Percentiles rank a stretch among this genome's conserved stretches.
Evolutionary conservation across 2,888 invertebrate genomes (phyloP).

Genomic region (Cataglyphis cursor): DNA sequence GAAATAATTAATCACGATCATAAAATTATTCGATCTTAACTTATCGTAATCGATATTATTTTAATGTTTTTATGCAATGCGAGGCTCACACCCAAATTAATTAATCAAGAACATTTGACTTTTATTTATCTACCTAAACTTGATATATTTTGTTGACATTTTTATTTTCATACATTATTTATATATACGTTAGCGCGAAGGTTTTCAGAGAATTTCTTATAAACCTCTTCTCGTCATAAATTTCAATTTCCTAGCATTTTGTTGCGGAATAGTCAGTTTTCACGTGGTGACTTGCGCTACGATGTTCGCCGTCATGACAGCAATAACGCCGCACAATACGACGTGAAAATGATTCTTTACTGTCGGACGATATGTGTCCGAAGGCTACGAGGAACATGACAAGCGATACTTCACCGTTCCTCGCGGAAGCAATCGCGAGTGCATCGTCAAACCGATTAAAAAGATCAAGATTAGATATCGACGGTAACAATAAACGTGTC

Average conservation of each 20-base stretch:
- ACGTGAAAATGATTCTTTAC: constrained; percentile 56
- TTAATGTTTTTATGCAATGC: background rate
- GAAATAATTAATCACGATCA: background rate
- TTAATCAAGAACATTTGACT: background rate
- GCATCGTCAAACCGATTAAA: constrained; percentile 63
- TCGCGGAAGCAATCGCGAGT: constrained; percentile 64
- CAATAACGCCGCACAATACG: constrained; percentile 53
- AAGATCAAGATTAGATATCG: constrained; percentile 69
- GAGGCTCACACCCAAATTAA: background rate
- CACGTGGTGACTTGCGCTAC: constrained; percentile 49
- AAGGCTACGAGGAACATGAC: constrained; percentile 60
- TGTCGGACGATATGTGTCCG: constrained; percentile 64
- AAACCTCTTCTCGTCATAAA: constrained; percentile 6
- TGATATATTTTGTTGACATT: background rate
- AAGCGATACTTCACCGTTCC: constrained; percentile 67
- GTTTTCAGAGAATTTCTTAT: background rate
- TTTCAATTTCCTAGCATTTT: constrained; percentile 47
- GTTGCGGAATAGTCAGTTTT: constrained; percentile 45
- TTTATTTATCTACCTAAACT: background rate
- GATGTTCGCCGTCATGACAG: constrained; percentile 41
- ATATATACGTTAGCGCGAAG: background rate
- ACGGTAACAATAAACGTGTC: constrained; percentile 65
- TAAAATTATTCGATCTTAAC: background rate
- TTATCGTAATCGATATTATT: background rate
- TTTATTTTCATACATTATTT: background rate